Evolutionary conservation across 2,113 vertebrate genomes (phyloP), one percentile per base, ranked within the genome.

Genomic region (Opisthocomus hoazin): DNA sequence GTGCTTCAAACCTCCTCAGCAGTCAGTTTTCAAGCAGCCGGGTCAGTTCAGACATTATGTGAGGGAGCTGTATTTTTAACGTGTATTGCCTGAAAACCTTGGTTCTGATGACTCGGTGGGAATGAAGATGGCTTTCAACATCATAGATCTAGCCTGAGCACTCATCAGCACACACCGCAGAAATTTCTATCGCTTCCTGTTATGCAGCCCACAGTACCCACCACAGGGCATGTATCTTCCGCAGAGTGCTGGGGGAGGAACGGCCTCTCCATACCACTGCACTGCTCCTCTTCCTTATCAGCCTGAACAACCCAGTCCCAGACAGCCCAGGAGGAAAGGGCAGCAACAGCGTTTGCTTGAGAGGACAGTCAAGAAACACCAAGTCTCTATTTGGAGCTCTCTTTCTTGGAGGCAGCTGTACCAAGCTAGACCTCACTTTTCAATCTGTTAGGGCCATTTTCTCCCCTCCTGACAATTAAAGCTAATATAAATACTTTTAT

Each of bases 401-500:
- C 48, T 14, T 43, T 45, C 78, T 88, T 88, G 69, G 45, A 96
- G 69, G 29, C 83, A 78, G 90, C 30, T 78, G 43, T 56, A 69
- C 53, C 64, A 81, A 79, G n/a, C 12, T 65, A 90, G 56, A 81
- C 75, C 32, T 65, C 48, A 27, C 65, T 91, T 76, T 53, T 57
- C 83, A 89, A 22, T 15, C 76, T 61, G 36, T 53, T 87, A 70
- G 23, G 46, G 66, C 46, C 50, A 23, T 56, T 93, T 89, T 58
- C 6, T 34, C 54, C 30, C 10, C 41, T 93, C 39, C 46, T 84
- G 74, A 82, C 61, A 89, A 84, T 89, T 84, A 89, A 93, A 95
- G 39, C n/a, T 20, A 87, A 92, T 64, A 94, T 68, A 75, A 96
- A 94, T 69, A 53, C 26, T 87, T 94, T 91, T 94, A 92, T 87